phyloP scores from a whole-genome alignment of 2,797 vertebrate genomes.

The Masticophis lateralis region DNA sequence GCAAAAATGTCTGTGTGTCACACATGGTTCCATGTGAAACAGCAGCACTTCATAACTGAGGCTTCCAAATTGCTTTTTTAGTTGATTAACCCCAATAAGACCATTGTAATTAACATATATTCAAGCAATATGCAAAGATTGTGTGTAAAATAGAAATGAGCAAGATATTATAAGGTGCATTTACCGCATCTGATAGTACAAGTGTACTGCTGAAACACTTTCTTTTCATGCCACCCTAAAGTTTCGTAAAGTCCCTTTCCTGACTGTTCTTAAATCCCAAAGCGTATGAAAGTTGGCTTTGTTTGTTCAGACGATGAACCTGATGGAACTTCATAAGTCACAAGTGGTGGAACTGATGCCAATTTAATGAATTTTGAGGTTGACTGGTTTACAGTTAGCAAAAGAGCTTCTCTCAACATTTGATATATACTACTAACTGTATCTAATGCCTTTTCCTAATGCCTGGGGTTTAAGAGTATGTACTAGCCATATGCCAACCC shows the following conservation, averaged over 20 bases:
- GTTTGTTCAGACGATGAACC: conserved; percentile 10
- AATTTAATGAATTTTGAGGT: conserved; percentile 44
- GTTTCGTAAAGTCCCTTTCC: not conserved
- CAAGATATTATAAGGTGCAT: not conserved
- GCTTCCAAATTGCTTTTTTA: not conserved
- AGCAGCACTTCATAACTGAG: not conserved
- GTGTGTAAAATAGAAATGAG: not conserved
- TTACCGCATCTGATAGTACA: not conserved
- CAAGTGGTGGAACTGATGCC: conserved; percentile 27
- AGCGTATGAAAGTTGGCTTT: conserved; percentile 22
- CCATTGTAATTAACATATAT: not conserved
- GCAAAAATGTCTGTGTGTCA: not conserved
- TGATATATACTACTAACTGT: conserved; percentile 23
- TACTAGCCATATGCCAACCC: conserved; percentile 49
- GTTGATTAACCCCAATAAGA: not conserved
- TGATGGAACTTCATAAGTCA: not conserved
- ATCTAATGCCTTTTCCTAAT: conserved; percentile 31
- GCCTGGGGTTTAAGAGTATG: conserved; percentile 50
- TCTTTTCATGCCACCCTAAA: not conserved
- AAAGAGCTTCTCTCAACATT: conserved; percentile 3
- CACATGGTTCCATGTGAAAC: not conserved
- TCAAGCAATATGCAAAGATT: not conserved
- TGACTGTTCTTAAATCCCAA: conserved; percentile 16
- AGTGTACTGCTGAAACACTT: not conserved
- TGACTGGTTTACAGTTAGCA: conserved; percentile 33